A percentile compares a stretch with the other conserved stretches of the same genome.
phyloP scores from a whole-genome alignment of 2,888 invertebrate genomes.

The Amiota mariae region DNA sequence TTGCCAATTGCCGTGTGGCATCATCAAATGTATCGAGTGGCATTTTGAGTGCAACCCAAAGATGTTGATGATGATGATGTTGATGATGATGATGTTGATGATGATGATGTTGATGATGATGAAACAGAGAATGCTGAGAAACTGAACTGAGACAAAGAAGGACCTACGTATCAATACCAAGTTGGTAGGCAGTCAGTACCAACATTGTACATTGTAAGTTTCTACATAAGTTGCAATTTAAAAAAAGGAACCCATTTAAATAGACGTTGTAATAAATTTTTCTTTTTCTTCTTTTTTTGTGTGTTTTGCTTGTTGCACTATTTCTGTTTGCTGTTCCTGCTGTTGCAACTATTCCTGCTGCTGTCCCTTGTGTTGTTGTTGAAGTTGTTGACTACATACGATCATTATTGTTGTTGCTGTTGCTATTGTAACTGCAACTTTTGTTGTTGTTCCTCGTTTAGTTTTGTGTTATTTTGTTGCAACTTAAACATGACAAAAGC shows the following conservation, averaged over 20 bases:
- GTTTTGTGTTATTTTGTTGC: neutral
- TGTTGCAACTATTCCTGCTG: neutral
- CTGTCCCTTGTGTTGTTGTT: slow-evolving; percentile 8
- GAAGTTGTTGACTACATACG: slow-evolving; percentile 7
- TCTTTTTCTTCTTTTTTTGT: neutral
- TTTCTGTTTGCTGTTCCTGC: neutral
- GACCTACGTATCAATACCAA: neutral
- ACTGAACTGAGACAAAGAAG: neutral
- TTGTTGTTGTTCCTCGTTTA: neutral
- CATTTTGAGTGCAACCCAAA: slow-evolving; percentile 24
- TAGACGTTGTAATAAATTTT: slow-evolving; percentile 38
- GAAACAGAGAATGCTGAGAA: neutral
- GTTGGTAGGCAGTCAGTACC: neutral
- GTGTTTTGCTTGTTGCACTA: neutral
- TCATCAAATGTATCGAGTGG: slow-evolving; percentile 6
- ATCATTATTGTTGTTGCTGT: slow-evolving; percentile 16
- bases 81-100: neutral
- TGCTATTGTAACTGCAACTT: slow-evolving; percentile 6
- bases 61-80: neutral
- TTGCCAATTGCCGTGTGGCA: neutral
- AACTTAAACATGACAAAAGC: slow-evolving; percentile 5
- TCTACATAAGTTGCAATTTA: neutral
- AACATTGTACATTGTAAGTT: slow-evolving; percentile 26
- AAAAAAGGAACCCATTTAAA: slow-evolving; percentile 28
- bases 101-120: neutral